A percentile compares a stretch with the other conserved stretches of the same genome.
These are phyloP conservation scores for Nymphalis urticae DNA, from an alignment of 2,888 invertebrate species.

Conservation along the genomic window DNA sequence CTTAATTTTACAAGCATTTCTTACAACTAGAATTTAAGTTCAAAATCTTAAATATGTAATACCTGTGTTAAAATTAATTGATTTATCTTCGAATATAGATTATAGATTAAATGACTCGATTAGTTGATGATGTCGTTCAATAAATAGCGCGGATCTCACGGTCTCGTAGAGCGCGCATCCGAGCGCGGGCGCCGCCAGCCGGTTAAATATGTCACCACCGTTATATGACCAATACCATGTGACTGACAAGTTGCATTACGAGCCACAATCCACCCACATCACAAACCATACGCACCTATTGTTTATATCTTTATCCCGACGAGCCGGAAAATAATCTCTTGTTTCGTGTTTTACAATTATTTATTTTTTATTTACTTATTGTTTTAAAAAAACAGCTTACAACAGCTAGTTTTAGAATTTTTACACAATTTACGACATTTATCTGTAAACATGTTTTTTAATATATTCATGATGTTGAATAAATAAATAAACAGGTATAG, in stretches of 20 bases:
- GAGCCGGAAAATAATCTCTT: slow-evolving; percentile 16
- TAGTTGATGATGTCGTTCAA: slow-evolving; percentile 16
- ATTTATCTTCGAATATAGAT: too few relatives aligned
- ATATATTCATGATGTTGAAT: slow-evolving; percentile 6
- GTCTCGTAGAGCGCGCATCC: slow-evolving; percentile 28
- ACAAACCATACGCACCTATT: slow-evolving; percentile 24
- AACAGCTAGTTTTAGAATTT: too few relatives aligned
- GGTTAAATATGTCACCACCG: slow-evolving; percentile 68
- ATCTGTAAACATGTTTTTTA: background rate
- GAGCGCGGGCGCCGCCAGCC: slow-evolving; percentile 45
- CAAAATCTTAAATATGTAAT: too few relatives aligned
- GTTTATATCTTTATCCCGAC: slow-evolving; percentile 30
- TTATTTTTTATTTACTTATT: too few relatives aligned
- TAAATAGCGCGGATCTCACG: slow-evolving; percentile 25
- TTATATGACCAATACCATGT: slow-evolving; percentile 51
- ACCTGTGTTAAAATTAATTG: too few relatives aligned
- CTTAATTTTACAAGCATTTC: too few relatives aligned
- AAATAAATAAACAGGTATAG: background rate
- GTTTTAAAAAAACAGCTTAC: too few relatives aligned
- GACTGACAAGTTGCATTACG: slow-evolving; percentile 38
- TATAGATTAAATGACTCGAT: slow-evolving; percentile 1
- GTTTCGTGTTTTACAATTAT: background rate
- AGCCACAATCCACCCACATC: slow-evolving; percentile 26
- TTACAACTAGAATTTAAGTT: too few relatives aligned
- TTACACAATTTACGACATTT: background rate